phyloP scores from a whole-genome alignment of 1,140 invertebrate species.

The Armadillidium nasatum region DNA sequence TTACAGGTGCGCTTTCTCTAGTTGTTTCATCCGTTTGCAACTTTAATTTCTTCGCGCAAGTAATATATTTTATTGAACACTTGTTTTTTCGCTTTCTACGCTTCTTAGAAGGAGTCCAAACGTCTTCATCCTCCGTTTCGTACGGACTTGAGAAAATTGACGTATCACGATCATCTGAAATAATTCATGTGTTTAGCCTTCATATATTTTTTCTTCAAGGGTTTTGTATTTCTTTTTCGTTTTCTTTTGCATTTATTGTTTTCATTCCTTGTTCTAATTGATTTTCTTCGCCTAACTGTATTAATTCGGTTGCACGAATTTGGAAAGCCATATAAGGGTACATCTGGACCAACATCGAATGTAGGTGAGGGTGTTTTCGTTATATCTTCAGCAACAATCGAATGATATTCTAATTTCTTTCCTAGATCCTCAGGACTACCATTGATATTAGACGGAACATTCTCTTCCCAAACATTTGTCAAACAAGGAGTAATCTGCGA shows the following conservation, averaged over 20 bases:
- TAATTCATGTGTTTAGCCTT: neutral
- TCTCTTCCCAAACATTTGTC: constrained; percentile 28
- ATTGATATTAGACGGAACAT: constrained; percentile 18
- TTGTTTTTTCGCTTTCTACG: neutral
- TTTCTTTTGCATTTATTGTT: neutral
- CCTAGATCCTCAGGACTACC: neutral
- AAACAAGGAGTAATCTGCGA: constrained; percentile 20
- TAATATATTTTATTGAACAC: neutral
- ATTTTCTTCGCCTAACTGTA: neutral
- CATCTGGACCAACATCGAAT: neutral
- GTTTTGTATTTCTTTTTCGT: neutral
- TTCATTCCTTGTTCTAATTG: neutral
- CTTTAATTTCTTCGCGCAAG: neutral
- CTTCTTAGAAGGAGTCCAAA: neutral
- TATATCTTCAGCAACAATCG: constrained; percentile 29
- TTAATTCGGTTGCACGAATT: neutral
- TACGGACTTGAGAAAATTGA: neutral
- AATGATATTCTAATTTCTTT: constrained; percentile 20
- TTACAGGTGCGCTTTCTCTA: neutral
- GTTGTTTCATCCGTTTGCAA: neutral
- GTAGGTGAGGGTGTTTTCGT: constrained; percentile 16
- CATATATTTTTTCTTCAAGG: neutral
- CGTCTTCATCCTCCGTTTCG: neutral
- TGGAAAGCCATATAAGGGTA: neutral
- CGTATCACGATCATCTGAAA: neutral